Evolutionary conservation across 2,888 invertebrate species (phyloP), one percentile per base, ranked within the genome.

Genomic region (Mayetiola destructor): DNA sequence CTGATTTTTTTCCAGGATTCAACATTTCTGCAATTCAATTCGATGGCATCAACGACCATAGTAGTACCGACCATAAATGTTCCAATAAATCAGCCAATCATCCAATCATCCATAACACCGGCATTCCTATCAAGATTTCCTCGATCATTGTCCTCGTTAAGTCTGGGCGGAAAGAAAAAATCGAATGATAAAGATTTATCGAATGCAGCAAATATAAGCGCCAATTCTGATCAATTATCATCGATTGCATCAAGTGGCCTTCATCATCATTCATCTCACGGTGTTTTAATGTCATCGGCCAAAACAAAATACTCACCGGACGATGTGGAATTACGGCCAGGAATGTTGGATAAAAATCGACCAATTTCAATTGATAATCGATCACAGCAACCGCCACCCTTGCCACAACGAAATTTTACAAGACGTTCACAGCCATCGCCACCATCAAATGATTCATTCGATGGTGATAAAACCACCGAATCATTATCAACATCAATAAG

Each of bases 361-460:
- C 16, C 48, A 5, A n/a, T n/a, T n/a, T n/a, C n/a, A 66, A 37
- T 5, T 30, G 55, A 20, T 59, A 59, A 68, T 35, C 59, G 59
- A 59, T 62, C 64, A 35, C 69, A 67, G 48, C 64, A 64, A 58
- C 77, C 77, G 59, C 78, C 78, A 23, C 78, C 78, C 32, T 66
- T 77, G 60, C 78, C 78, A 36, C 77, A 77, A 66, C 69, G 77
- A 59, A 77, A 77, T 66, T 74, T 68, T 32, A 67, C 68, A 36
- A 62, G 70, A 18, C 69, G 68, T 59, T 57, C 67, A 32, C 62
- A 66, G 4, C 60, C 67, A 55, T 66, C 68, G 40, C 66, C 68
- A 53, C 59, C 64, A 27, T 63, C 61, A 57, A 58, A 59, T 12
- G 56, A 60, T 16, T 42, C 53, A 4, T 16, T 32, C 9, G 48